Evolutionary conservation across 2,797 vertebrate species (phyloP), one percentile per base, ranked within the genome.

Genomic region (Coregonus sp.): DNA sequence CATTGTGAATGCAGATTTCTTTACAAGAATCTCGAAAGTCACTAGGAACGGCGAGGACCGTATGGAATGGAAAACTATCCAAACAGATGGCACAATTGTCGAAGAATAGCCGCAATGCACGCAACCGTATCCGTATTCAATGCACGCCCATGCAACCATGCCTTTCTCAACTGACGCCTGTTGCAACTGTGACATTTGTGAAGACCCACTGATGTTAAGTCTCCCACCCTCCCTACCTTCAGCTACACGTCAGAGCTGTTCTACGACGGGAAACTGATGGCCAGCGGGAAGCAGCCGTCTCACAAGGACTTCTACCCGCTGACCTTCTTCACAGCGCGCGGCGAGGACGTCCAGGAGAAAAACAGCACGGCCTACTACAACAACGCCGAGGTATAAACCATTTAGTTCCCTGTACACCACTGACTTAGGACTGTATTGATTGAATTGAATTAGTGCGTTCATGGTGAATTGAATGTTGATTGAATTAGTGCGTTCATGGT

Each of bases 321-420:
- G 78, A 99, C 97, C 74, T 99, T 99, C 93, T 99, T 99, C 92
- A 99, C 98, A 74, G 98, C 98, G 72, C 95, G 98, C 81, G 98
- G 98, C 80, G 97, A 99, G 92, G 98, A 99, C 78, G 97, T 99
- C 5, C 98, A 99, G 89, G 98, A 99, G 88, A 99, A 99, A 92
- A 99, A 99, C 7, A 99, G 98, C 93, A 99, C 97, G 63, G 97
- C 98, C 75, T 99, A 99, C 92, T 99, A 99, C 94, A 99, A 99
- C 91, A 99, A 99, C 35, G 98, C 98, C 75, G 98, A 99, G 97
- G 98, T 99, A 93, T 74, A 11, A 15, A 0, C 9, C 5, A 0
- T 20, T 20, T 20, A 0, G 2, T 5, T 59, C n/a, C 11, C 67
- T 3, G 15, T 37, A n/a, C 31, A 11, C 5, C 33, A 69, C 18